These are phyloP conservation scores for Apostichopus parvimensis DNA, from an alignment of 35 echinoderm and acorn worm genomes.

Conservation along the genomic window DNA sequence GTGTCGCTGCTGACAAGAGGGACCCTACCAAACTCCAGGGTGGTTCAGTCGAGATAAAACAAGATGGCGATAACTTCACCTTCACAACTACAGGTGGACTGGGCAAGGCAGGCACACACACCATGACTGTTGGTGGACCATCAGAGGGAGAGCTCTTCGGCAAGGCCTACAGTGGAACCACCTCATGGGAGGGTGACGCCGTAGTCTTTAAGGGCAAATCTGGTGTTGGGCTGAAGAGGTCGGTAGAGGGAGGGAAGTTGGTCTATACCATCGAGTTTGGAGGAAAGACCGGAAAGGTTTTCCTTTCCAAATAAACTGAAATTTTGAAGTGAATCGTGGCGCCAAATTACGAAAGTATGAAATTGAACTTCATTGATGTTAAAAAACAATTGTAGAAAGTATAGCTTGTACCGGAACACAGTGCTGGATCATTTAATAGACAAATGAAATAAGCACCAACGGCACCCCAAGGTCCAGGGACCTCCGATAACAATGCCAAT, in stretches of 20 bases:
- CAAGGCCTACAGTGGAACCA: slow-evolving; percentile 32
- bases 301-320: neutral
- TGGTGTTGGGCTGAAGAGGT: slow-evolving; percentile 8
- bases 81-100: slow-evolving; percentile 54
- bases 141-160: slow-evolving; percentile 51
- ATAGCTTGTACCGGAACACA: too few species aligned
- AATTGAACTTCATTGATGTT: too few species aligned
- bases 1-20: slow-evolving; percentile 37
- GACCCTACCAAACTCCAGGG: slow-evolving; percentile 37
- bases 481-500: too few species aligned
- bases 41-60: slow-evolving; percentile 54
- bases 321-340: too few species aligned
- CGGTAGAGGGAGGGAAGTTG: slow-evolving; percentile 14
- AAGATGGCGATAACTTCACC: slow-evolving; percentile 78
- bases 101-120: slow-evolving; percentile 35
- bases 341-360: too few species aligned
- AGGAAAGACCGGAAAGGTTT: slow-evolving; percentile 29
- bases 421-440: too few species aligned
- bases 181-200: slow-evolving; percentile 8
- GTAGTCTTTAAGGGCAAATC: neutral
- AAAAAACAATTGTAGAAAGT: too few species aligned
- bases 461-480: too few species aligned
- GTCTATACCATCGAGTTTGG: slow-evolving; percentile 2
- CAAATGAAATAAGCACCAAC: too few species aligned
- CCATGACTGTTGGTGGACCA: slow-evolving; percentile 53